Base-by-base conservation (phyloP, 2,113 vertebrate species). In the Balaenoptera acutorostrata region DNA sequence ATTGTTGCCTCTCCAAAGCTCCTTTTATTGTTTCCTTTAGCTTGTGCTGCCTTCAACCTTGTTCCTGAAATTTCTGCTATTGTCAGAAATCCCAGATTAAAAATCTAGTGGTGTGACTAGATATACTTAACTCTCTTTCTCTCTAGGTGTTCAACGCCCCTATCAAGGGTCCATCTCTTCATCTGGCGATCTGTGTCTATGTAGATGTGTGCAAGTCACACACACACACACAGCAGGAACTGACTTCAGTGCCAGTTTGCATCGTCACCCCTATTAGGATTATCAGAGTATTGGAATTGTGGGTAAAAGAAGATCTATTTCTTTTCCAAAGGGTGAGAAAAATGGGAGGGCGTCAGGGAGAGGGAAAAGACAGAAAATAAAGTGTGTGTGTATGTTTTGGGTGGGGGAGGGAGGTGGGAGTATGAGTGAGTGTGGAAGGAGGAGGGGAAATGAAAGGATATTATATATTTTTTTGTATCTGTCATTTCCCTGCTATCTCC, bases 401-500 rank as follows among this genome's bases (percentile, higher is more conserved):
- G 87, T 59, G 33, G 72, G 83, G 82, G 94, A 95, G 95, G 97
- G 95, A 98, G 95, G 97, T 21, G 84, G 93, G 94, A 88, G 88
- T 97, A 96, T 96, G 97, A 98, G 97, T 98, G 98, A 98, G 98
- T 95, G 97, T 96, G 97, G 97, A 98, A 98, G 98, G 98, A 99
- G 98, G 98, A 98, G 98, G 98, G 98, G 98, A 99, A 99, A 99
- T 99, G 99, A 99, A 99, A 99, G 99, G 99, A 99, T 99, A 99
- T 99, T 99, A 99, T 99, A 99, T 99, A 99, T 99, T 99, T 99
- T 99, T 99, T 99, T 99, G 99, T 99, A 99, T 99, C 99, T 99
- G 99, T 99, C 99, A 99, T 99, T 99, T 99, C 99, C 99, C 99
- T 99, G 99, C 99, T 99, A 99, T 99, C 99, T 99, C 99, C 99